Evolutionary conservation across 2,113 vertebrate species (phyloP), one percentile per base, ranked within the genome.

Genomic region (Eurypyga helias): DNA sequence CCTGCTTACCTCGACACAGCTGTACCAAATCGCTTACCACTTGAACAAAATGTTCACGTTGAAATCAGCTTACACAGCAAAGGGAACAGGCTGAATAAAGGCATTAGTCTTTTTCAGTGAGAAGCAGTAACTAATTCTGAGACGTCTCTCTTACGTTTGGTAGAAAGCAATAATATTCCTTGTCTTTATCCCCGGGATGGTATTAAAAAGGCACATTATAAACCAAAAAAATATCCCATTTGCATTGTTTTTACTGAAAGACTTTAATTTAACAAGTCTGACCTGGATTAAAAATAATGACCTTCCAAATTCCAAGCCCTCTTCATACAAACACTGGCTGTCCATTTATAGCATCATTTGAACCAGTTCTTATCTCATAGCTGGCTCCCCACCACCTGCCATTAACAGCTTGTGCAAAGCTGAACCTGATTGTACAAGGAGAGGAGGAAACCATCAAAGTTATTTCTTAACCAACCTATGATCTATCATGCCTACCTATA

Each of bases 201-300:
- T 13, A 78, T 91, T 81, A 13, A 87, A 95, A 95, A 75, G 6
- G 60, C 4, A 67, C 28, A 29, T 33, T 48, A 45, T 66, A 64
- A 73, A 55, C 45, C 3, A 33, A n/a, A 54, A 65, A 45, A 71
- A 75, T 41, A 51, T 25, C n/a, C 28, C 13, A 78, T 71, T 89
- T 90, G 34, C 29, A 69, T 76, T 85, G 21, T 76, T 90, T 93
- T 86, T 83, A 93, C 87, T 62, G 48, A 77, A 79, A 77, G 31
- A 80, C 7, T 66, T 89, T 13, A 75, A 71, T 83, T 95, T 73
- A 92, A 77, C 60, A 89, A 20, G 43, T 81, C 69, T 86, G 69
- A 88, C 48, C 69, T 41, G 67, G 65, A 92, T 91, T 96, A 75
- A 66, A 77, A 94, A 76, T 82, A 81, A 83, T 36, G 24, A 84